Conservation (phyloP, 2,888 invertebrate genomes). For the Metalampra italica region DNA sequence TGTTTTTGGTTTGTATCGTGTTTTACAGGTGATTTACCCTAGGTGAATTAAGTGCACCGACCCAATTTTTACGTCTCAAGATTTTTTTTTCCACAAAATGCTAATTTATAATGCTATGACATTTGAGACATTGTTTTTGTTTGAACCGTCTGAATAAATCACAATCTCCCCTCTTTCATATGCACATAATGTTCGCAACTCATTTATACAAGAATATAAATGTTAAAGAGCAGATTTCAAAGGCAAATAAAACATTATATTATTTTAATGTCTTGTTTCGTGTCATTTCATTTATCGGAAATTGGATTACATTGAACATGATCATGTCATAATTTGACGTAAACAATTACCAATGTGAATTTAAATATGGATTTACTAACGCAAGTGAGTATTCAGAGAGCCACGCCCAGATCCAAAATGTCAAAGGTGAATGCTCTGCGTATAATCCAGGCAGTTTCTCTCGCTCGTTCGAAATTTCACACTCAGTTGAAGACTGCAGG, state of each 20-base stretch:
- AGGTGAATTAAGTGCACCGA: too few relatives aligned
- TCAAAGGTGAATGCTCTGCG: background rate
- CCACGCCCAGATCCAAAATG: background rate
- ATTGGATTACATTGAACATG: background rate
- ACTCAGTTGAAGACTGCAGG: background rate
- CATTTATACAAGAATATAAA: constrained; percentile 6
- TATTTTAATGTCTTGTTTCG: too few relatives aligned
- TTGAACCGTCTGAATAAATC: constrained; percentile 10
- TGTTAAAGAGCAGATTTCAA: background rate
- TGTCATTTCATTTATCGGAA: too few relatives aligned
- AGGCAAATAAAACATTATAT: background rate
- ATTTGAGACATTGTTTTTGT: constrained; percentile 9
- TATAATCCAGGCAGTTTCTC: background rate
- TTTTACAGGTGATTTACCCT: too few relatives aligned
- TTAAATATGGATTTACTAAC: background rate
- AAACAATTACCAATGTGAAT: too few relatives aligned
- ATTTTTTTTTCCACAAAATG: background rate
- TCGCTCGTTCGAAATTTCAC: background rate
- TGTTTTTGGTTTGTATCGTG: background rate
- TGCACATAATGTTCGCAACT: constrained; percentile 16
- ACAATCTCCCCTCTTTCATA: constrained; percentile 8
- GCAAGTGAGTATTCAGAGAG: background rate
- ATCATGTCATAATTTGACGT: background rate
- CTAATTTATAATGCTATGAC: background rate
- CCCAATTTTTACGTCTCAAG: background rate